A percentile compares a stretch with the other conserved stretches of the same genome.
Evolutionary conservation across 2,113 vertebrate species (phyloP).

Genomic region (Tragulus kanchil): DNA sequence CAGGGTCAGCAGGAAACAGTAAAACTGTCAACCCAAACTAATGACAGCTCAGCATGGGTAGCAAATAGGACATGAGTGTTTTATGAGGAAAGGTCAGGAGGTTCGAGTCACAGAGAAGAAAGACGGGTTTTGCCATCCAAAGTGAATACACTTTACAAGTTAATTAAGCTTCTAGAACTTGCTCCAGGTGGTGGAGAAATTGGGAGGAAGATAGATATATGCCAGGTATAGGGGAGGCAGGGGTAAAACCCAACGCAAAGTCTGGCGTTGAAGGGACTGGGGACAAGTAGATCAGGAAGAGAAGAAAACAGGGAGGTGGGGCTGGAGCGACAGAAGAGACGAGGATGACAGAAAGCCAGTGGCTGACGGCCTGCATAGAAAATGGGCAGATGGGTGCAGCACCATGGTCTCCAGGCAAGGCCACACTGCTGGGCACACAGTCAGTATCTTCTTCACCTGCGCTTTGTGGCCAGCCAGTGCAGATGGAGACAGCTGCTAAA

Average conservation of each 20-base stretch:
- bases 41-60: slow-evolving; percentile 59
- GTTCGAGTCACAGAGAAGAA: slow-evolving; percentile 63
- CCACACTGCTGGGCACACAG: rapidly evolving
- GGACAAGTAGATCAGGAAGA: background rate
- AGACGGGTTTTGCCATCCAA: slow-evolving; percentile 67
- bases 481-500: background rate
- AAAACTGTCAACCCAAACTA: slow-evolving; percentile 78
- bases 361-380: rapidly evolving
- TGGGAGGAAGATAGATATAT: background rate
- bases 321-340: background rate
- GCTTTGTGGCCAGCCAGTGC: background rate
- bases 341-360: background rate
- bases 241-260: slow-evolving; percentile 34
- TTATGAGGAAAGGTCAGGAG: slow-evolving; percentile 73
- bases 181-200: slow-evolving; percentile 71
- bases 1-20: slow-evolving; percentile 76
- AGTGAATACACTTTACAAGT: slow-evolving; percentile 67
- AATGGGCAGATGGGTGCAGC: background rate
- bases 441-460: background rate
- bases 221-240: slow-evolving; percentile 17
- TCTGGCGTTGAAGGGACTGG: background rate
- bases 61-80: slow-evolving; percentile 75
- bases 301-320: background rate
- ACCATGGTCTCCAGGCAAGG: background rate
- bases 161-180: slow-evolving; percentile 76